Evolutionary conservation across 2,797 vertebrate species (phyloP).

Genomic region (Astyanax mexicanus): DNA sequence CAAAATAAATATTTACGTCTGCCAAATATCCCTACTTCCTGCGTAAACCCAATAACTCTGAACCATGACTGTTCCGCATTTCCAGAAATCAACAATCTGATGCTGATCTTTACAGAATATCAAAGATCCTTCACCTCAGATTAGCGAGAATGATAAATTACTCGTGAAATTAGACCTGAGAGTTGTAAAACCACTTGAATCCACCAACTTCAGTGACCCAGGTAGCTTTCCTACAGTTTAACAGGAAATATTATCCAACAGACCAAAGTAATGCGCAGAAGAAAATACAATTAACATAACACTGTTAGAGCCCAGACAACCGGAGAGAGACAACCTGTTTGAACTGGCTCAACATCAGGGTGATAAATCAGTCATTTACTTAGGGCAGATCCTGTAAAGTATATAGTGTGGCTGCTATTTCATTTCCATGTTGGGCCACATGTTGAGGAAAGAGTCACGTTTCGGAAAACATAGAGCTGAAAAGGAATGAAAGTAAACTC

Average conservation of each 20-base stretch:
- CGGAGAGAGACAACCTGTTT: slow-evolving; percentile 42
- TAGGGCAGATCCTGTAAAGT: slow-evolving; percentile 54
- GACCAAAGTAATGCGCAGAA: slow-evolving; percentile 45
- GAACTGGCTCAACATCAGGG: slow-evolving; percentile 30
- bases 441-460: too few species aligned
- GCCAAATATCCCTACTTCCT: slow-evolving; percentile 23
- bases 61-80: slow-evolving; percentile 19
- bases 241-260: slow-evolving; percentile 38
- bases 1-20: slow-evolving; percentile 45
- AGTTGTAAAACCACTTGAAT: slow-evolving; percentile 39
- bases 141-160: slow-evolving; percentile 35
- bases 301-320: slow-evolving; percentile 40
- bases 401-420: slow-evolving; percentile 46
- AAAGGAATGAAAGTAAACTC: not conserved
- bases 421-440: slow-evolving; percentile 45
- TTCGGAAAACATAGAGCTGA: not conserved
- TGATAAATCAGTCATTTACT: slow-evolving; percentile 65
- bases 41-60: slow-evolving; percentile 31
- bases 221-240: slow-evolving; percentile 38
- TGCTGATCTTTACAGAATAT: slow-evolving; percentile 21
- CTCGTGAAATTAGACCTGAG: slow-evolving; percentile 17
- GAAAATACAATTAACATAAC: slow-evolving; percentile 53
- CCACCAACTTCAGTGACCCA: slow-evolving; percentile 38
- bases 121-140: slow-evolving; percentile 36
- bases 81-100: slow-evolving; percentile 27